These are phyloP conservation scores for Mirounga angustirostris DNA, from an alignment of 2,113 vertebrate species.

Conservation along the genomic window DNA sequence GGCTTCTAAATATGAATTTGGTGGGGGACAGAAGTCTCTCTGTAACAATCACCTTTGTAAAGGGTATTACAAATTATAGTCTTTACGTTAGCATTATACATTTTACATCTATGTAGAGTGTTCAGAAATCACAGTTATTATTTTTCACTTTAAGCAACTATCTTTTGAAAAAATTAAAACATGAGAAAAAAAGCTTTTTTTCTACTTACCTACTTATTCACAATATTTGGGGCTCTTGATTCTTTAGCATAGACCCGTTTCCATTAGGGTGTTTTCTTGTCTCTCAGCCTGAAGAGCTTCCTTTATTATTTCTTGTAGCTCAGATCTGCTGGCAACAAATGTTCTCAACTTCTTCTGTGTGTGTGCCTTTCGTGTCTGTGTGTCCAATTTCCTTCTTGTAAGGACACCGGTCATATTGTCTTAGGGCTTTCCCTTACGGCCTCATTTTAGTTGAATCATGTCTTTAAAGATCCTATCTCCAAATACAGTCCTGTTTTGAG, in stretches of 20 bases:
- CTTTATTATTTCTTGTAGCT: not conserved
- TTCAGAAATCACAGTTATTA: not conserved
- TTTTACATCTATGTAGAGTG: not conserved
- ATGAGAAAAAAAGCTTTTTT: not conserved
- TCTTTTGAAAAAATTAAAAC: slow-evolving; percentile 49
- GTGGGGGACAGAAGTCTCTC: not conserved
- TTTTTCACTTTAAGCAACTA: slow-evolving; percentile 11
- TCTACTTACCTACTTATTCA: not conserved
- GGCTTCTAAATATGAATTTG: not conserved
- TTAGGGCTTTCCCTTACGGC: not conserved
- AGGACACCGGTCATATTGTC: not conserved
- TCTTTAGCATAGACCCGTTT: not conserved
- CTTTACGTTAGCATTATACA: not conserved
- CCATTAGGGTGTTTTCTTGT: not conserved
- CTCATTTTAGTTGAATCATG: not conserved
- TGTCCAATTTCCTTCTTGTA: not conserved
- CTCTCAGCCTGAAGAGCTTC: not conserved
- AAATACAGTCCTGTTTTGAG: not conserved
- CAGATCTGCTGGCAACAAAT: not conserved
- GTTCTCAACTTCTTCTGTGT: not conserved
- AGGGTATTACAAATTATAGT: not conserved
- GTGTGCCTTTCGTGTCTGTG: not conserved
- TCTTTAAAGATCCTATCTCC: not conserved
- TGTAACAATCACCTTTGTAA: not conserved
- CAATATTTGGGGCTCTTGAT: not conserved